Conservation (phyloP, 2,888 invertebrate species). For the Pseudococcus jackbeardsleyi region DNA sequence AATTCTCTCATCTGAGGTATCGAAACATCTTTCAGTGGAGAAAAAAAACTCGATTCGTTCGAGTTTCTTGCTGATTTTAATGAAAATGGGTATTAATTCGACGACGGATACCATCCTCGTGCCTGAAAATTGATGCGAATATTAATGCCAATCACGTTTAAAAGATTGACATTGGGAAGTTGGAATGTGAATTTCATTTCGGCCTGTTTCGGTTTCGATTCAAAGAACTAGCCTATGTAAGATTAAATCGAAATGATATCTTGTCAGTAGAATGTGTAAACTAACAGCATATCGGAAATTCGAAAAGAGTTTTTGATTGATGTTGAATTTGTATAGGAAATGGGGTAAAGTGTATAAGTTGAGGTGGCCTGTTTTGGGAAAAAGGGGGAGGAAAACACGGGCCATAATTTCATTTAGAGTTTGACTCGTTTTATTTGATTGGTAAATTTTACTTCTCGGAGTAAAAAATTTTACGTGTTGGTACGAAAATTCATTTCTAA, state of each 20-base stretch:
- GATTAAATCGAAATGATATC: not conserved
- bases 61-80: not conserved
- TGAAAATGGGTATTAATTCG: not conserved
- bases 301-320: not conserved
- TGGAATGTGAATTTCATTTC: not conserved
- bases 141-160: slow-evolving; percentile 3
- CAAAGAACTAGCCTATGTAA: not conserved
- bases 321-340: not conserved
- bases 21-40: not conserved
- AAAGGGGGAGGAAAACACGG: no score
- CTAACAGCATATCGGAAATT: not conserved
- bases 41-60: not conserved
- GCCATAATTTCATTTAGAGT: no score
- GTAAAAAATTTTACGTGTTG: not conserved
- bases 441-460: no score
- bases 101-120: not conserved
- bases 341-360: not conserved
- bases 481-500: not conserved
- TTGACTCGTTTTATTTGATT: not conserved
- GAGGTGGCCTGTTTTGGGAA: no score
- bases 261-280: not conserved
- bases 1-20: not conserved
- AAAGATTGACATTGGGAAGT: not conserved
- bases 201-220: not conserved
- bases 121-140: not conserved